Conservation (phyloP, 2,888 invertebrate genomes). For the Amiota minor region DNA sequence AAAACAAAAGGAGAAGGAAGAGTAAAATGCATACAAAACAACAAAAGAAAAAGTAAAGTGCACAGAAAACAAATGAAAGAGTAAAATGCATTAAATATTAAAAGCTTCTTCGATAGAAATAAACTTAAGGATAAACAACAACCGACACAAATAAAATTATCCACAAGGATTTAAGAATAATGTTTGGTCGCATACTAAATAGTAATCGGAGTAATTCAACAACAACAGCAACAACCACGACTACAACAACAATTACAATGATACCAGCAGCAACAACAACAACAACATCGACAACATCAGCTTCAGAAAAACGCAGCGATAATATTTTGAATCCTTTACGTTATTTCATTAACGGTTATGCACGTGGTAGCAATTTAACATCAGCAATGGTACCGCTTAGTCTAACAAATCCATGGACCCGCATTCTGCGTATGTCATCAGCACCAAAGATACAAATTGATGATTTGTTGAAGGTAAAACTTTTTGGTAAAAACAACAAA, state of each 20-base stretch:
- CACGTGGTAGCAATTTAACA: constrained; percentile 61
- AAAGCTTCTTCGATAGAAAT: too few relatives aligned
- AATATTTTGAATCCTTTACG: constrained; percentile 62
- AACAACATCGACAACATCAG: neutral
- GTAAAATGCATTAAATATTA: too few relatives aligned
- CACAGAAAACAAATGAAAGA: too few relatives aligned
- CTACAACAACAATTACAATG: constrained; percentile 6
- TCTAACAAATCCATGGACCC: constrained; percentile 70
- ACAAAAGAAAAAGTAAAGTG: too few relatives aligned
- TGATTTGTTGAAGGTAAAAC: constrained; percentile 72
- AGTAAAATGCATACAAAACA: too few relatives aligned
- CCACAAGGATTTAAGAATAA: too few relatives aligned
- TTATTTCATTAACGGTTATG: constrained; percentile 68
- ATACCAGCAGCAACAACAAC: too few relatives aligned
- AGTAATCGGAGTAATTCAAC: neutral
- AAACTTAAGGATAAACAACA: too few relatives aligned
- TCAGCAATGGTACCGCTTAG: constrained; percentile 65
- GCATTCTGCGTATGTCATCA: constrained; percentile 69
- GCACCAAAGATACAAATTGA: constrained; percentile 68
- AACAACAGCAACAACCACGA: too few relatives aligned
- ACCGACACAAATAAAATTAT: too few relatives aligned
- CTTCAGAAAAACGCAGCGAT: constrained; percentile 36
- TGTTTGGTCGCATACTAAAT: neutral
- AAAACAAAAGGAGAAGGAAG: too few relatives aligned
- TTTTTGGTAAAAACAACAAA: neutral